Evolutionary conservation across 2,888 invertebrate species (phyloP), one percentile per base, ranked within the genome.

Genomic region (Hirtodrosophila alboralis): DNA sequence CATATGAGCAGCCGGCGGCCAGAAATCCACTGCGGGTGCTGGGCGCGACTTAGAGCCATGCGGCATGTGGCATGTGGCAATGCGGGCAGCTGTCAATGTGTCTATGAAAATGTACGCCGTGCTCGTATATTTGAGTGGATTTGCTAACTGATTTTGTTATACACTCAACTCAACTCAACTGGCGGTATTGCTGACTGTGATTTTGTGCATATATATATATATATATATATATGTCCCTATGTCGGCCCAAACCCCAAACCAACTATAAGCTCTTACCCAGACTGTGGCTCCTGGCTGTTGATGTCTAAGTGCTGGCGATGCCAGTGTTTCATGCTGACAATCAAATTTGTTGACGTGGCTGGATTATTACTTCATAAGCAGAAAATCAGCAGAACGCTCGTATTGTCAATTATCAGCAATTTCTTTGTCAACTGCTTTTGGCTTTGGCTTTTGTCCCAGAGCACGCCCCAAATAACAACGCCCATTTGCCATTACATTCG

Each of bases 351-450:
- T 86, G 81, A 81, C 86, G 85, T 75, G 79, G 81, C 86, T 78
- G 78, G 85, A 86, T 81, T 81, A 81, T 81, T 86, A 81, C 81
- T 81, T 81, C 86, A 86, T 86, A 86, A 78, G 86, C 85, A 68
- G 80, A 64, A 57, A 67, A 63, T 62, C 75, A 65, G 57, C 40
- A 52, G 38, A 58, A 63, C 57, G 47, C 75, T 61, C 65, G 43
- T 58, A 81, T 69, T 86, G 81, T 86, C 81, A 81, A 81, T 81
- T 81, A 81, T 84, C 86, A 75, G 85, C 63, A 54, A 65, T 86
- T n/a, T 81, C 66, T 73, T 75, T 79, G 83, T 71, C 81, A 76
- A 64, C 44, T 64, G 60, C 52, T 66, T 21, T 49, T 41, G 38
- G 43, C 43, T 54, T 13, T 47, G 41, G 34, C 43, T 33, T 59